Conservation (phyloP, 1,140 invertebrate genomes). For the Pararge aegeria region DNA sequence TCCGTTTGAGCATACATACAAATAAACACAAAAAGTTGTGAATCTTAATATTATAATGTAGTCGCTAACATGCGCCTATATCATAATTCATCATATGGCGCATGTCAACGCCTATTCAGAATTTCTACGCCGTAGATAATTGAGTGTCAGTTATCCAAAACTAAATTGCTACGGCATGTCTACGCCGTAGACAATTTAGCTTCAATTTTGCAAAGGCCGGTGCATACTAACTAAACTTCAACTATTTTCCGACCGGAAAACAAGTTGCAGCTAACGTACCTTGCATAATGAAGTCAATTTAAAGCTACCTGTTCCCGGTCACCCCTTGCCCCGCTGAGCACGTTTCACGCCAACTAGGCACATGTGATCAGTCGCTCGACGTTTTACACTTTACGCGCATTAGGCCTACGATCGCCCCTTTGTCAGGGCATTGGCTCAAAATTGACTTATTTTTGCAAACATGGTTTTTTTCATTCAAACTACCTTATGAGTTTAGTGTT, state of each 20-base stretch:
- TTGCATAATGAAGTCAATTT: slow-evolving; percentile 28
- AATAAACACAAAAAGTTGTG: no score
- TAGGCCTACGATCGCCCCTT: slow-evolving; percentile 61
- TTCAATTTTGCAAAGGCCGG: background rate
- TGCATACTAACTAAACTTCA: background rate
- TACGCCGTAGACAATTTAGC: background rate
- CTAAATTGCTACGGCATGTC: background rate
- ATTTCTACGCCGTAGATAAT: no score
- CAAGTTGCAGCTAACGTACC: slow-evolving; percentile 6
- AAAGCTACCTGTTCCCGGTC: slow-evolving; percentile 41
- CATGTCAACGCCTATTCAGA: no score
- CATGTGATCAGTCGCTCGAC: slow-evolving; percentile 43
- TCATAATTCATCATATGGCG: no score
- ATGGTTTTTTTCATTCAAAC: background rate
- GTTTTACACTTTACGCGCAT: slow-evolving; percentile 64
- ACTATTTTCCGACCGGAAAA: slow-evolving; percentile 6
- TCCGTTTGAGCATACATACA: no score
- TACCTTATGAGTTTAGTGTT: no score
- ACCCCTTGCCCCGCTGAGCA: slow-evolving; percentile 48
- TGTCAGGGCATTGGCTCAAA: slow-evolving; percentile 49
- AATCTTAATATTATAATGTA: no score
- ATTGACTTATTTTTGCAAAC: slow-evolving; percentile 36
- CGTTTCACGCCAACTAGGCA: slow-evolving; percentile 47
- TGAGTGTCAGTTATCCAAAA: no score
- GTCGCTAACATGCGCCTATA: no score